A percentile compares a stretch with the other conserved stretches of the same genome.
phyloP scores from a whole-genome alignment of 2,797 vertebrate species.

The Falco novaeseelandiae region DNA sequence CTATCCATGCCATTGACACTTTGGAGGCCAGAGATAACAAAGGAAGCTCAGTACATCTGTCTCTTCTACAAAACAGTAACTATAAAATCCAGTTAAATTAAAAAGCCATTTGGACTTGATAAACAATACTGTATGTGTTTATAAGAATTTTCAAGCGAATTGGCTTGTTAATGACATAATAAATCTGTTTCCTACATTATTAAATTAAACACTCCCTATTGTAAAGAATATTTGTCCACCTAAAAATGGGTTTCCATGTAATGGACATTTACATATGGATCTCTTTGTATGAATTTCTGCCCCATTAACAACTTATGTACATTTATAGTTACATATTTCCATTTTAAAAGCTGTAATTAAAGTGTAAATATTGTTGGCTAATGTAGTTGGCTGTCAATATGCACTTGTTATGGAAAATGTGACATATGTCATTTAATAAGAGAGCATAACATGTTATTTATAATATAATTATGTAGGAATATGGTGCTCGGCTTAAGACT shows the following conservation, averaged over 20 bases:
- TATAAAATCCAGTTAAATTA: background rate
- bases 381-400: constrained; percentile 32
- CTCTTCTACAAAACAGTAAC: background rate
- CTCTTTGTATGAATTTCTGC: background rate
- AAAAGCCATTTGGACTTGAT: background rate
- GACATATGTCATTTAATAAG: constrained; percentile 50
- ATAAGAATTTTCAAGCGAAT: background rate
- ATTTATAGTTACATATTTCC: constrained; percentile 1
- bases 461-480: constrained; percentile 8
- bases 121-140: background rate
- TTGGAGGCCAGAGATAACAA: background rate
- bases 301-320: background rate
- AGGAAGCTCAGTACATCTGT: background rate
- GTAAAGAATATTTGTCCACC: background rate
- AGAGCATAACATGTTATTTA: constrained; percentile 11
- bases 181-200: background rate
- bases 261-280: background rate
- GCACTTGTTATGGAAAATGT: constrained; percentile 16
- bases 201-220: background rate
- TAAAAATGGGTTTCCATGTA: background rate
- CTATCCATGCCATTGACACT: background rate
- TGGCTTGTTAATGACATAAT: background rate
- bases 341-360: constrained; percentile 39
- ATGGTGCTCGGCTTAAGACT: background rate
- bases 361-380: constrained; percentile 59